Evolutionary conservation across 2,888 invertebrate species (phyloP).

Genomic region (Pilophorus perplexus): DNA sequence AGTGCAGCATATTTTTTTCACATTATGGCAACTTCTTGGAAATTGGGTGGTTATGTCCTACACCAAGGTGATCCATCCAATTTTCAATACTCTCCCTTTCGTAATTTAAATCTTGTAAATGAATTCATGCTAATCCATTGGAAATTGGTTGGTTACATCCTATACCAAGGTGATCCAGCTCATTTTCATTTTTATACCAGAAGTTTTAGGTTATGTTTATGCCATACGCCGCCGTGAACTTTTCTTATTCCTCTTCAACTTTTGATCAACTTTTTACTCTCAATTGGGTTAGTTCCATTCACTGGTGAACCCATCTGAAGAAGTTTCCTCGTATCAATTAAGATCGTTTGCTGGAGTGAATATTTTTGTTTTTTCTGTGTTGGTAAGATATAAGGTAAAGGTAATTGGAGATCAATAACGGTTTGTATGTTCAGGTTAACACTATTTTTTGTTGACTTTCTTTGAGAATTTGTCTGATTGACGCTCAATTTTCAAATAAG

Average conservation of each 20-base stretch:
- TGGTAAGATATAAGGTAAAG: background rate
- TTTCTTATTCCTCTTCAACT: background rate
- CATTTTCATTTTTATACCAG: background rate
- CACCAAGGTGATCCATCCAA: too few relatives aligned
- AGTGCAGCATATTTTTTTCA: too few relatives aligned
- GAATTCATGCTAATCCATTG: background rate
- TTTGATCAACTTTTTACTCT: background rate
- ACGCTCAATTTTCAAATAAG: too few relatives aligned
- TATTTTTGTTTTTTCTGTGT: background rate
- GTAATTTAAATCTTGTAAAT: background rate
- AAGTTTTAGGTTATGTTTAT: background rate
- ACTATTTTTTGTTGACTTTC: too few relatives aligned
- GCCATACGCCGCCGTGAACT: background rate
- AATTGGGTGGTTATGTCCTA: too few relatives aligned
- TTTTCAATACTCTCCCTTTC: too few relatives aligned
- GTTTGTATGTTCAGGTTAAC: too few relatives aligned
- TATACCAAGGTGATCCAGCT: background rate
- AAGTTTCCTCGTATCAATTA: background rate
- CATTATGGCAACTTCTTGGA: too few relatives aligned
- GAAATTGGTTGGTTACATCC: background rate
- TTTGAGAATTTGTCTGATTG: too few relatives aligned
- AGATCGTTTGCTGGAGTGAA: background rate
- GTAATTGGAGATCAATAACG: too few relatives aligned
- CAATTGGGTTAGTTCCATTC: conserved; percentile 7
- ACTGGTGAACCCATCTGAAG: background rate